phyloP scores from a whole-genome alignment of 2,113 vertebrate species.

The Promerops cafer region DNA sequence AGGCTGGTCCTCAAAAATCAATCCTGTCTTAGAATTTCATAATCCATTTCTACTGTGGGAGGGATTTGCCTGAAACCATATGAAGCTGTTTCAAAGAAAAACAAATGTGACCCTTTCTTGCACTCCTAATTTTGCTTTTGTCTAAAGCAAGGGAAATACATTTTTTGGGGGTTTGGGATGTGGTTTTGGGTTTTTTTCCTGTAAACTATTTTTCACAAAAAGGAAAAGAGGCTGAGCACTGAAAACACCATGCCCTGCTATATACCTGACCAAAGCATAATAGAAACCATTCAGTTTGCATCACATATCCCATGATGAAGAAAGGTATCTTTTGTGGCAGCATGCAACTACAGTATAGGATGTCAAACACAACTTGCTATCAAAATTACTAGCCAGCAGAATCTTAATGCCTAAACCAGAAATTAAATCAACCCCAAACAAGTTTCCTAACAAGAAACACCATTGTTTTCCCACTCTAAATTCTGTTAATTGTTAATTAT shows the following conservation, averaged over 20 bases:
- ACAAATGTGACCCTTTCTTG: neutral
- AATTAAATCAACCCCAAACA: neutral
- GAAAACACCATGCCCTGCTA: neutral
- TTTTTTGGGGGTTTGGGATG: neutral
- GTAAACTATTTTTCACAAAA: neutral
- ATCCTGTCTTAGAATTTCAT: neutral
- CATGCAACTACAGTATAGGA: fast-evolving
- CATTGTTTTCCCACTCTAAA: neutral
- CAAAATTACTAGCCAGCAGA: neutral
- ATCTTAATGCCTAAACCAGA: neutral
- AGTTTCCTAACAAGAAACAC: neutral
- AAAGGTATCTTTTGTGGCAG: neutral
- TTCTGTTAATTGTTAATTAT: neutral
- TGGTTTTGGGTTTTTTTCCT: neutral
- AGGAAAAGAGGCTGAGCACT: neutral
- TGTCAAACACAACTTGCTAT: neutral
- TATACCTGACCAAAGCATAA: neutral
- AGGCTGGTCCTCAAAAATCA: neutral
- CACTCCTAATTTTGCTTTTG: neutral
- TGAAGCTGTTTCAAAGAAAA: neutral
- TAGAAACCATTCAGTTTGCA: neutral
- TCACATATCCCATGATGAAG: neutral
- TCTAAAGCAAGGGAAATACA: neutral
- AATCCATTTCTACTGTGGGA: neutral
- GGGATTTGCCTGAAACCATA: neutral